Percentiles rank a stretch among this genome's conserved stretches.
These are phyloP conservation scores for Epicauta chinensis DNA, from an alignment of 1,140 invertebrate genomes.

Conservation along the genomic window DNA sequence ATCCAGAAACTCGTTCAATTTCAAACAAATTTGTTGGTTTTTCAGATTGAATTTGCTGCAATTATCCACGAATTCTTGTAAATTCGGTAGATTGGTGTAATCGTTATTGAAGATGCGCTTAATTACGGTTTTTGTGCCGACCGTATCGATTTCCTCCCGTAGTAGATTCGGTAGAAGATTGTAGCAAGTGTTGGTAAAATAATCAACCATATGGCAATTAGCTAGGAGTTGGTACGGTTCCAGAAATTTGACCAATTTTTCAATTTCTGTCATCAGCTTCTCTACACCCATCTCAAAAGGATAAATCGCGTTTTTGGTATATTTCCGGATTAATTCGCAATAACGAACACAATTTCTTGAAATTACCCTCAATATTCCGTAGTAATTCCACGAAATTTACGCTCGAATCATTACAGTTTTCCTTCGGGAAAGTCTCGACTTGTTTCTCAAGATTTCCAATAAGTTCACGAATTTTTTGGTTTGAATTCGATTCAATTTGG, in stretches of 20 bases:
- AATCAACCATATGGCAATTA: conserved; percentile 76
- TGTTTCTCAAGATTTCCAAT: conserved; percentile 51
- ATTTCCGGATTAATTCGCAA: conserved; percentile 50
- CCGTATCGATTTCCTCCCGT: conserved; percentile 44
- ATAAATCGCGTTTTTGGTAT: conserved; percentile 47
- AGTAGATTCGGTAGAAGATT: conserved; percentile 50
- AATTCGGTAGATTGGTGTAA: conserved; percentile 16
- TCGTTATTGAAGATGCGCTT: conserved; percentile 42
- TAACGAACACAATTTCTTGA: conserved; percentile 59
- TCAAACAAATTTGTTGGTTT: conserved; percentile 43
- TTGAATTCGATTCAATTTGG: conserved; percentile 23
- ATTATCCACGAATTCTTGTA: conserved; percentile 36
- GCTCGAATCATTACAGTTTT: conserved; percentile 50
- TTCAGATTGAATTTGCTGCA: conserved; percentile 38
- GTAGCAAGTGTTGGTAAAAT: conserved; percentile 68
- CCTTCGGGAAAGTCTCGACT: conserved; percentile 57
- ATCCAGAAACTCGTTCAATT: conserved; percentile 39
- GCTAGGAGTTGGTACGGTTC: conserved; percentile 53
- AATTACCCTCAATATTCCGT: conserved; percentile 58
- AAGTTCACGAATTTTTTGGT: conserved; percentile 49
- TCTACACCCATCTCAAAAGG: conserved; percentile 42
- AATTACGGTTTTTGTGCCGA: conserved; percentile 40
- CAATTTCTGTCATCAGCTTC: conserved; percentile 42
- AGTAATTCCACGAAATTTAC: conserved; percentile 55
- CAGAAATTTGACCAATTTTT: conserved; percentile 51